Conservation (phyloP, 2,797 vertebrate genomes). For the Mionectes olivaceus region DNA sequence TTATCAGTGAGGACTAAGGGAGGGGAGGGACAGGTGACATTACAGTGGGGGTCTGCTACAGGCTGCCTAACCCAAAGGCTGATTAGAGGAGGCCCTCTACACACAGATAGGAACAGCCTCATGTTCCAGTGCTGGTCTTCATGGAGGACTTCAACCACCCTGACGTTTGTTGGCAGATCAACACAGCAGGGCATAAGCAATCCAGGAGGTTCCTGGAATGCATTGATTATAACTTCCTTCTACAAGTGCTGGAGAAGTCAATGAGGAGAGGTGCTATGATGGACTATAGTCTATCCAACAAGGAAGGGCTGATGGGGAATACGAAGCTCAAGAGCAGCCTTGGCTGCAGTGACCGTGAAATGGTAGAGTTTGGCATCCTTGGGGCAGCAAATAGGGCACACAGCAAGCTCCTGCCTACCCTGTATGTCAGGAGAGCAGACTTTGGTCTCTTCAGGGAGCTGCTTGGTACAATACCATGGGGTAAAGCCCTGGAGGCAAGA, state of each 20-base stretch:
- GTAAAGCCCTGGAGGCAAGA: background rate
- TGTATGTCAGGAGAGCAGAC: background rate
- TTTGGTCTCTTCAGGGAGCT: background rate
- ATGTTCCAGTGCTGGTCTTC: background rate
- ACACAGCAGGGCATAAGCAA: background rate
- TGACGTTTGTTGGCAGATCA: background rate
- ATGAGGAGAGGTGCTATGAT: background rate
- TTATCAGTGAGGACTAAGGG: background rate
- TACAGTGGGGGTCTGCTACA: background rate
- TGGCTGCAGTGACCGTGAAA: background rate
- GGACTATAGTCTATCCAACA: background rate
- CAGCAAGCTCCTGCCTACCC: background rate
- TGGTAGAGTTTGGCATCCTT: background rate
- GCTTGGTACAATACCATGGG: background rate
- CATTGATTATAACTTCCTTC: background rate
- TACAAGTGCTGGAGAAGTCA: background rate
- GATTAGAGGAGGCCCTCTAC: background rate
- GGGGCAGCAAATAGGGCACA: background rate
- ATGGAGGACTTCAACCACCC: background rate
- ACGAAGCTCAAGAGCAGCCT: background rate
- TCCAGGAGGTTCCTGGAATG: background rate
- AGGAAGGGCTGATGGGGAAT: background rate
- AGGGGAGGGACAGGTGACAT: background rate
- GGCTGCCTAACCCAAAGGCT: background rate
- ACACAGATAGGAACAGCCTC: background rate